phyloP scores from a whole-genome alignment of 2,797 vertebrate species.

The Anguilla anguilla region DNA sequence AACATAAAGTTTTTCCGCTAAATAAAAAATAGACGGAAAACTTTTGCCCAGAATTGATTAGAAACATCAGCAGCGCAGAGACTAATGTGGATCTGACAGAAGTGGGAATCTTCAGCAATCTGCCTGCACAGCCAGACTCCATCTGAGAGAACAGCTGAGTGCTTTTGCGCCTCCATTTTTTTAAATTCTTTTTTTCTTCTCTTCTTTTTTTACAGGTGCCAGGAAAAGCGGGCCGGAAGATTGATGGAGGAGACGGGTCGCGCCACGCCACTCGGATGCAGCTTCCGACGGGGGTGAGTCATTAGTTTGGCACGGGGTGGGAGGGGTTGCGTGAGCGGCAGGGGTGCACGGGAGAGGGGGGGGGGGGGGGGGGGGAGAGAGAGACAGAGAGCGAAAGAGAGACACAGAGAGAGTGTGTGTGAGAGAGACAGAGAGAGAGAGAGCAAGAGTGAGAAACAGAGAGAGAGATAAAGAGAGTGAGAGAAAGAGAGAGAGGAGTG shows the following conservation, averaged over 20 bases:
- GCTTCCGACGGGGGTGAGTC: constrained; percentile 65
- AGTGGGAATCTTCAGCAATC: constrained; percentile 28
- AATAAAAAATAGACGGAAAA: not conserved
- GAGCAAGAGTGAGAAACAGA: no score
- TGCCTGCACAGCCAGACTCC: constrained; percentile 49
- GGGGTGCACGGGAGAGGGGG: no score
- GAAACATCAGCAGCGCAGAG: constrained; percentile 21
- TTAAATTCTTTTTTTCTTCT: constrained; percentile 7
- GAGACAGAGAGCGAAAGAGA: not conserved
- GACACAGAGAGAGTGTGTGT: no score
- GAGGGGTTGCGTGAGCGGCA: constrained; percentile 31
- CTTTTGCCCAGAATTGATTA: constrained; percentile 10
- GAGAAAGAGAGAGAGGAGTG: no score
- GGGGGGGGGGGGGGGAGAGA: constrained; percentile 12
- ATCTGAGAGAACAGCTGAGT: constrained; percentile 57
- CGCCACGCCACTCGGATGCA: constrained; percentile 59
- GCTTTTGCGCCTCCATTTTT: constrained; percentile 36
- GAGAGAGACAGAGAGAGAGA: no score
- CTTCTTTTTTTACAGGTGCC: constrained; percentile 37
- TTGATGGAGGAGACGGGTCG: constrained; percentile 68
- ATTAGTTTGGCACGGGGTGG: constrained; percentile 61
- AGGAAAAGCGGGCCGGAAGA: constrained; percentile 62
- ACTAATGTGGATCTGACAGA: constrained; percentile 41
- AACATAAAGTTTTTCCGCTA: not conserved
- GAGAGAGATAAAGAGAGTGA: no score